Conservation (phyloP, 37 sponge, comb jelly and placozoan genomes). For the Eunapius fragilis region DNA sequence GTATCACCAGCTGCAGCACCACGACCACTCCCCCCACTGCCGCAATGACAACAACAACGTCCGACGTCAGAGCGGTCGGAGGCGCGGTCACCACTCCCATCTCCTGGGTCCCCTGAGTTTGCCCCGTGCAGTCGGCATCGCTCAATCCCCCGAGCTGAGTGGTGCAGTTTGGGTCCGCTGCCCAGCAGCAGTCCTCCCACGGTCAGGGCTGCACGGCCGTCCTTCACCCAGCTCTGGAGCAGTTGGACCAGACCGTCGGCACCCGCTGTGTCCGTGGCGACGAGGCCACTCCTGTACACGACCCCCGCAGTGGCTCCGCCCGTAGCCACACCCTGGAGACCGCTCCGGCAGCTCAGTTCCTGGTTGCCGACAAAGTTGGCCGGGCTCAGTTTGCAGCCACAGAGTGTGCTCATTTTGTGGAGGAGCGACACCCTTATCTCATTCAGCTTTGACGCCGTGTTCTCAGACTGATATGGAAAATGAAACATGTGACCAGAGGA, state of each 20-base stretch:
- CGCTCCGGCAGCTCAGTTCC: conserved; percentile 21
- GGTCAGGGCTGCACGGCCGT: background rate
- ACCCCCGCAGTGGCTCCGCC: background rate
- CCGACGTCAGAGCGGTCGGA: background rate
- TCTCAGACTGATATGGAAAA: background rate
- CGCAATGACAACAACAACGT: background rate
- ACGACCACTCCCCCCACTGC: background rate
- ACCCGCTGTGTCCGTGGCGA: conserved; percentile 12
- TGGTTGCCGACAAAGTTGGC: background rate
- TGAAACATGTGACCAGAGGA: no score
- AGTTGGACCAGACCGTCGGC: conserved; percentile 6
- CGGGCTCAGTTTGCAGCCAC: conserved; percentile 7
- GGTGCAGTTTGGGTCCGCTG: conserved; percentile 17
- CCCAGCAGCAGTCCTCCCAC: background rate
- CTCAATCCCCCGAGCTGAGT: background rate
- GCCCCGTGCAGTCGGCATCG: conserved; percentile 21
- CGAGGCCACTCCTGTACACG: conserved; percentile 24
- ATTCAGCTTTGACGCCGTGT: background rate
- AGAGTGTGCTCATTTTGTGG: background rate
- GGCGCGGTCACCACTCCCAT: background rate
- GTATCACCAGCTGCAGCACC: background rate
- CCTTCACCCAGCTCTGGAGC: conserved; percentile 26
- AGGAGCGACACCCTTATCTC: background rate
- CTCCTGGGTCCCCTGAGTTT: background rate
- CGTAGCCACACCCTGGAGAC: background rate